phyloP scores from a whole-genome alignment of 2,888 invertebrate species.

The Ferrisia virgata region DNA sequence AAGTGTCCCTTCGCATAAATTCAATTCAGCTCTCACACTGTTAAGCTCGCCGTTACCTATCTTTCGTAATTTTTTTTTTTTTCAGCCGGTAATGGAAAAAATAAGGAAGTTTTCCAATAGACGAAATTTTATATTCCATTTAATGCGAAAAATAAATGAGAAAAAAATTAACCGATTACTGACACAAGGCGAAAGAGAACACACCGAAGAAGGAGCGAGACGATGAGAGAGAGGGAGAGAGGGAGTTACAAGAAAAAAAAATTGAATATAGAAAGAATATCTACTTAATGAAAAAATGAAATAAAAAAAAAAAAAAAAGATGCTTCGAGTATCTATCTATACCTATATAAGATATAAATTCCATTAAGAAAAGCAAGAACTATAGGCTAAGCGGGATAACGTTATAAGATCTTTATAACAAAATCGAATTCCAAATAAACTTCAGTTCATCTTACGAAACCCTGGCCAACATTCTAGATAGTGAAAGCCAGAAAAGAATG shows the following conservation, averaged over 20 bases:
- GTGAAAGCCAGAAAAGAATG: conserved; percentile 16
- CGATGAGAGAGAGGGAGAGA: too few relatives aligned
- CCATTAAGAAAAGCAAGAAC: neutral
- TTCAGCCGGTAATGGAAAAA: neutral
- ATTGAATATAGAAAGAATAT: too few relatives aligned
- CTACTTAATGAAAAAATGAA: too few relatives aligned
- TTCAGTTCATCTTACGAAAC: neutral
- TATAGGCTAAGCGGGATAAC: neutral
- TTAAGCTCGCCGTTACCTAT: neutral
- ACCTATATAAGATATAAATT: too few relatives aligned
- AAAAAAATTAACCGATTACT: neutral
- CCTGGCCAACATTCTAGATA: neutral
- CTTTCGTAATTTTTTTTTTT: neutral
- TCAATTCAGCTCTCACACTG: neutral
- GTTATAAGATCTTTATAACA: neutral
- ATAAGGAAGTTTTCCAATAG: neutral
- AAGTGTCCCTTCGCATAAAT: neutral
- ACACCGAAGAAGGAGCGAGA: neutral
- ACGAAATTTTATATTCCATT: neutral
- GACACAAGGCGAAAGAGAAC: neutral
- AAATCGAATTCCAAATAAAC: neutral
- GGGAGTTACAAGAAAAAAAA: too few relatives aligned
- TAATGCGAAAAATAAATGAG: neutral
- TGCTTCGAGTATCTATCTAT: too few relatives aligned
- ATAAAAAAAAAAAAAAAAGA: too few relatives aligned